Conservation (phyloP, 37 sponge, comb jelly and placozoan species). For the Chondrilla cf. caribensis region DNA sequence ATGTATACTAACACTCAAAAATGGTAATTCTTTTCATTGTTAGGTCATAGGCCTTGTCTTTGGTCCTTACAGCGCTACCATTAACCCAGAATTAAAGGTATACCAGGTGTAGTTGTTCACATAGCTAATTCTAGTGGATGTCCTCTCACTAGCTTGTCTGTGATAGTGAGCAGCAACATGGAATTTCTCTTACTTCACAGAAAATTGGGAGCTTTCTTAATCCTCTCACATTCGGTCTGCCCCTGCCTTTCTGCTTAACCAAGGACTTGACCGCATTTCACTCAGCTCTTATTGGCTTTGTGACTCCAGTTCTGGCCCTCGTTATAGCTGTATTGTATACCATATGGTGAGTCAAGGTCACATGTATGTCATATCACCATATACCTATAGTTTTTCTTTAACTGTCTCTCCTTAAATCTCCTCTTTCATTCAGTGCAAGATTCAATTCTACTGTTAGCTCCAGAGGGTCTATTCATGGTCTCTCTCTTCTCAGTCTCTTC, state of each 20-base stretch:
- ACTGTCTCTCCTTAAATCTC: too few species aligned
- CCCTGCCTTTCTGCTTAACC: slow-evolving; percentile 62
- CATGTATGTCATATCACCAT: too few species aligned
- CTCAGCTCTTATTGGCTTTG: slow-evolving; percentile 67
- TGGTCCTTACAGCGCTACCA: slow-evolving; percentile 30
- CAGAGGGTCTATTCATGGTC: not conserved
- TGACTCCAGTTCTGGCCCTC: slow-evolving; percentile 43
- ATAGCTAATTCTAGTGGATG: too few species aligned
- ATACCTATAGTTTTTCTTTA: too few species aligned
- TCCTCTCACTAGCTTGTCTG: too few species aligned
- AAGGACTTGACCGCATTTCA: slow-evolving; percentile 19
- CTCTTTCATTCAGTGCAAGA: too few species aligned
- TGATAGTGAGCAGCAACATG: too few species aligned
- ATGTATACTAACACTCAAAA: not conserved
- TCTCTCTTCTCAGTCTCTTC: not conserved
- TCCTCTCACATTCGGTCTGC: slow-evolving; percentile 54
- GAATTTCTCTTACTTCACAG: too few species aligned
- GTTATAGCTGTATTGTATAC: slow-evolving; percentile 15
- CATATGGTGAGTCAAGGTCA: too few species aligned
- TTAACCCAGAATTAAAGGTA: not conserved
- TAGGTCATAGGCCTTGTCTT: slow-evolving; percentile 73
- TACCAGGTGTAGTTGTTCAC: too few species aligned
- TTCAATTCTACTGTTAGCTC: too few species aligned
- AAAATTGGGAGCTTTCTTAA: slow-evolving; percentile 22
- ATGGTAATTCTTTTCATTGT: not conserved